These are phyloP conservation scores for Tromatobia lineatoria DNA, from an alignment of 2,888 invertebrate genomes.

Conservation along the genomic window DNA sequence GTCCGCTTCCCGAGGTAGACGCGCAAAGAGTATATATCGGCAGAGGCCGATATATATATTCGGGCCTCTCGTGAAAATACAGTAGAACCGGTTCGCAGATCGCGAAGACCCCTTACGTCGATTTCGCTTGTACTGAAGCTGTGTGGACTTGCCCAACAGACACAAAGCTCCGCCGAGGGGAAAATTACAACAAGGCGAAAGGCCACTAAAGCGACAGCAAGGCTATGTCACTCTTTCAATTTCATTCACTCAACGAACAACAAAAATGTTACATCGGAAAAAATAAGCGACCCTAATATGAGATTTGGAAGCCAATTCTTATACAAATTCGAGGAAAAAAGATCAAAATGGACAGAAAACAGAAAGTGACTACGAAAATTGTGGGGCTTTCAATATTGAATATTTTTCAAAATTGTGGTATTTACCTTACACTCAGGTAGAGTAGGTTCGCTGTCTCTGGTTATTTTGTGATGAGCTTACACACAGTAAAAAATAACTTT, in stretches of 20 bases:
- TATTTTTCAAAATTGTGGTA: too few species aligned
- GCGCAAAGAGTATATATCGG: constrained; percentile 9
- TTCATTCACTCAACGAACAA: background rate
- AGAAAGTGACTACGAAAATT: background rate
- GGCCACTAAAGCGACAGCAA: background rate
- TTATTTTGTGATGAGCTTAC: too few species aligned
- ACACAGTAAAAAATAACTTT: too few species aligned
- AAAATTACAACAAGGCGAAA: constrained; percentile 13
- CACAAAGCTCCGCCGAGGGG: background rate
- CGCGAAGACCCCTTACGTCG: constrained; percentile 38
- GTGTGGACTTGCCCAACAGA: background rate
- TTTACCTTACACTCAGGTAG: too few species aligned
- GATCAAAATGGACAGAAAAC: too few species aligned
- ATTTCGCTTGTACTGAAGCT: constrained; percentile 22
- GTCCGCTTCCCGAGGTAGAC: constrained; percentile 13
- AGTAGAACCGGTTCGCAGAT: constrained; percentile 65
- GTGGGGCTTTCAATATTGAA: too few species aligned
- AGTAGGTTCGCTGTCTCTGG: too few species aligned
- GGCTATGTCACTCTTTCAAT: constrained; percentile 11
- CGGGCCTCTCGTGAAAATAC: constrained; percentile 65
- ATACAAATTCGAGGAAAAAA: too few species aligned
- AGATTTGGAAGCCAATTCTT: background rate
- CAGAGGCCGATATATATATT: constrained; percentile 11
- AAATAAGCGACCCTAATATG: background rate
- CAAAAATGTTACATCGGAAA: background rate